phyloP scores from a whole-genome alignment of 2,113 vertebrate genomes.

The Myotis brandtii region DNA sequence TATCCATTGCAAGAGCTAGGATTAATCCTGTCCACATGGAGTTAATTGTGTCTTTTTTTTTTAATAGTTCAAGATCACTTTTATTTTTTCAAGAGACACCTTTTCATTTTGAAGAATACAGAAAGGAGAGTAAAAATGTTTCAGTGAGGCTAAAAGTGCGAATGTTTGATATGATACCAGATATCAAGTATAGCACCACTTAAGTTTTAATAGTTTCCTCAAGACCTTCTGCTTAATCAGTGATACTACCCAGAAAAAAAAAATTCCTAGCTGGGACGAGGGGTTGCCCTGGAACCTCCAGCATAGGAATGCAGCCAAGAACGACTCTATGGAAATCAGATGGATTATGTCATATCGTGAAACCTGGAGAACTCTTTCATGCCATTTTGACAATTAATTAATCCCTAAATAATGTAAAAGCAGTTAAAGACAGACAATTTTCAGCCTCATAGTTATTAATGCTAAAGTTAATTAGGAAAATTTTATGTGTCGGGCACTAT shows the following conservation, averaged over 20 bases:
- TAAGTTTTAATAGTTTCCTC: background rate
- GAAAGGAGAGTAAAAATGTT: background rate
- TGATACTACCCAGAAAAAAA: background rate
- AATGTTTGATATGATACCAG: background rate
- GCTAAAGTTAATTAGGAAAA: background rate
- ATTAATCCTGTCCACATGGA: background rate
- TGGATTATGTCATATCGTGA: background rate
- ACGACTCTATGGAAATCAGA: background rate
- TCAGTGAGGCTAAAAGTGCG: background rate
- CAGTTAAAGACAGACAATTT: background rate
- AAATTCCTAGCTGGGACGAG: background rate
- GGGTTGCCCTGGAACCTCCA: too few relatives aligned
- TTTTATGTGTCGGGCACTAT: background rate
- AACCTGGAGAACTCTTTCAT: background rate
- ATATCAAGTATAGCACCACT: background rate
- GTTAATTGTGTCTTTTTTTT: background rate
- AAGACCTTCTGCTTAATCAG: background rate
- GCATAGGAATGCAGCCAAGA: background rate
- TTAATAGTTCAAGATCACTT: background rate
- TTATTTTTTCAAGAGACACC: background rate
- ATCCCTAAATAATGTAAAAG: background rate
- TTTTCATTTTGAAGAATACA: slow-evolving; percentile 2
- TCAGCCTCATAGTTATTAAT: background rate
- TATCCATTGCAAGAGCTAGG: background rate
- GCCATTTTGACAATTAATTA: slow-evolving; percentile 1